Base-by-base conservation (phyloP, 2,797 vertebrate species). In the Ciconia nigra region DNA sequence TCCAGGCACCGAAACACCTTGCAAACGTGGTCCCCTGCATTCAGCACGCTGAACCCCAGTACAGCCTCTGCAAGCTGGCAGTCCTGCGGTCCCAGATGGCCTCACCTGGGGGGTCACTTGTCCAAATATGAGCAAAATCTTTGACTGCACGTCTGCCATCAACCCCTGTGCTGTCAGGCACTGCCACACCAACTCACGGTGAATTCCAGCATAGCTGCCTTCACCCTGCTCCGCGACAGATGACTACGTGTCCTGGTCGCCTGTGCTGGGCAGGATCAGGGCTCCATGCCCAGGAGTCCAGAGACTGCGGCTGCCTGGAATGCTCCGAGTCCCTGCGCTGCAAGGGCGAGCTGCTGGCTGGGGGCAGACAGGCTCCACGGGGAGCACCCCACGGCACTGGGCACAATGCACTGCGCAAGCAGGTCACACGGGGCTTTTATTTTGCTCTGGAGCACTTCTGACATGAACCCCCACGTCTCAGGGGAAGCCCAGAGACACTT, bases 11-110 rank as follows among this genome's bases (percentile, higher is more conserved):
- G 0, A 61, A 46, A 54, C 6, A 29, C 12, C 39, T 42, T 63
- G 71, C 11, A 83, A 39, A 47, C 12, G 24, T 16, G 49, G 10
- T 69, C 22, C 39, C 25, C 29, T 16, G 13, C 47, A 59, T 15
- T 31, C 39, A 61, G 31, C 21, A 16, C 9, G 19, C 35, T 57
- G 57, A 77, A 42, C 25, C 11, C 65, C 37, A 58, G 42, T 9
- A 25, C 31, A 61, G n/a, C 24, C 10, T n/a, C 37, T 5, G 2
- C 0, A 2, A 66, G 39, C 39, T 81, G 28, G 37, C 1, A 3
- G 21, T 42, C 28, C 69, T 29, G n/a, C 3, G 3, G 33, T 65
- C 52, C 37, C 18, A 39, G 11, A 14, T 9, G 19, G 31, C 31
- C 10, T 59, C 51, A 24, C 29, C 20, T 13, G 9, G 25, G 37